Evolutionary conservation across 2,888 invertebrate genomes (phyloP).

Genomic region (Folsomia candida): DNA sequence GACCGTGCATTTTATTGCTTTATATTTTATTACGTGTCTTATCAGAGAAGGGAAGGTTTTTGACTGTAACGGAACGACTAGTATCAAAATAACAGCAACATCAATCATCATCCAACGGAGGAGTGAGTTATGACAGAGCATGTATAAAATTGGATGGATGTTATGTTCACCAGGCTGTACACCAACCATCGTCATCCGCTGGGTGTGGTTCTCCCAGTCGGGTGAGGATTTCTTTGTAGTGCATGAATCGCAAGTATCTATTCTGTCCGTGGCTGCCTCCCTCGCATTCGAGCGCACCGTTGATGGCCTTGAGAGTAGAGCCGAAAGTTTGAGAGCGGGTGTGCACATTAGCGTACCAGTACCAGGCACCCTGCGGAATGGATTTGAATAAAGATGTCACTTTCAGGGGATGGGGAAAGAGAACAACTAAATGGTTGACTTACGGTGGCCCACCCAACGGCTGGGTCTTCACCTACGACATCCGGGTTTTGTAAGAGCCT

Average conservation of each 20-base stretch:
- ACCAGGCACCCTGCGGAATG: slow-evolving; percentile 12
- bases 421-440: too few relatives aligned
- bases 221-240: slow-evolving; percentile 8
- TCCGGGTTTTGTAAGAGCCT: slow-evolving; percentile 21
- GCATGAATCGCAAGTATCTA: slow-evolving; percentile 3
- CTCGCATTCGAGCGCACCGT: slow-evolving; percentile 24
- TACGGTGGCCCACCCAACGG: slow-evolving; percentile 14
- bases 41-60: too few relatives aligned
- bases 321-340: slow-evolving; percentile 6
- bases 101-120: too few relatives aligned
- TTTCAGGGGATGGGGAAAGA: too few relatives aligned
- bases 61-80: too few relatives aligned
- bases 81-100: too few relatives aligned
- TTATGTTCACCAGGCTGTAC: slow-evolving; percentile 14
- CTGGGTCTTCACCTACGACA: slow-evolving; percentile 16
- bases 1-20: too few relatives aligned
- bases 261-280: slow-evolving; percentile 18
- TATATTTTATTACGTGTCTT: too few relatives aligned
- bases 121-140: too few relatives aligned
- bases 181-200: slow-evolving; percentile 11
- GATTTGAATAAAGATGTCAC: neutral
- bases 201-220: neutral
- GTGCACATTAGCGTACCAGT: slow-evolving; percentile 21
- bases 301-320: slow-evolving; percentile 19
- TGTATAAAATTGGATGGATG: too few relatives aligned